phyloP scores from a whole-genome alignment of 2,113 vertebrate species.

The Argyrosomus japonicus region DNA sequence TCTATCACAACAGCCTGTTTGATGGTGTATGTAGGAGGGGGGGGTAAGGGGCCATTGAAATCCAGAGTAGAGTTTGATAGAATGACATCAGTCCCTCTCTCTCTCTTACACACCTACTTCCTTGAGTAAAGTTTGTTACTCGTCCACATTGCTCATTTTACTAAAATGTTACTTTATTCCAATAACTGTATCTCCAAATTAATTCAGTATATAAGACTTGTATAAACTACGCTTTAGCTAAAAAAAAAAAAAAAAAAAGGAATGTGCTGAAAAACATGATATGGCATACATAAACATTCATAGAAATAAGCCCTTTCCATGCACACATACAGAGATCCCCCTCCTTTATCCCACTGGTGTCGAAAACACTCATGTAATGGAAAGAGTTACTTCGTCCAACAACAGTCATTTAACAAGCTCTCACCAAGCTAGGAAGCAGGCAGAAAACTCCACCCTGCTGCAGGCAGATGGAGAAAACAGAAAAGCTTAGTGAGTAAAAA shows the following conservation, averaged over 20 bases:
- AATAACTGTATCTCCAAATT: background rate
- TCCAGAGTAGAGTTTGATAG: conserved; percentile 28
- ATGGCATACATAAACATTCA: background rate
- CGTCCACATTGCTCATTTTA: background rate
- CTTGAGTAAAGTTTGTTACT: background rate
- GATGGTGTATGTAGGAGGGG: conserved; percentile 41
- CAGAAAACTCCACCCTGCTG: conserved; percentile 67
- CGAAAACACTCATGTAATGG: conserved; percentile 69
- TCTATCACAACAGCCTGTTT: conserved; percentile 69
- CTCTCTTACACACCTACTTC: conserved; percentile 8
- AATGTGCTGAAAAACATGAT: background rate
- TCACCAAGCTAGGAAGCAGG: conserved; percentile 46
- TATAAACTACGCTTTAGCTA: background rate
- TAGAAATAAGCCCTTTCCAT: conserved; percentile 17
- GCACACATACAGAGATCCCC: conserved; percentile 25
- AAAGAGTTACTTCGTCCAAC: conserved; percentile 70
- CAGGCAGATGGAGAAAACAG: conserved; percentile 71
- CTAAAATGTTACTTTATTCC: background rate
- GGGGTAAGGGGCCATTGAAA: conserved; percentile 23
- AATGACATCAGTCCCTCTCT: conserved; percentile 44
- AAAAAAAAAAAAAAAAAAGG: background rate
- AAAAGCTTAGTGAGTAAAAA: conserved; percentile 27
- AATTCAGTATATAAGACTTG: background rate
- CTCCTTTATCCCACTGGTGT: conserved; percentile 37
- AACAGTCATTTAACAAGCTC: conserved; percentile 60